Base-by-base conservation (phyloP, 2,797 vertebrate genomes). In the Pogonophryne albipinna region DNA sequence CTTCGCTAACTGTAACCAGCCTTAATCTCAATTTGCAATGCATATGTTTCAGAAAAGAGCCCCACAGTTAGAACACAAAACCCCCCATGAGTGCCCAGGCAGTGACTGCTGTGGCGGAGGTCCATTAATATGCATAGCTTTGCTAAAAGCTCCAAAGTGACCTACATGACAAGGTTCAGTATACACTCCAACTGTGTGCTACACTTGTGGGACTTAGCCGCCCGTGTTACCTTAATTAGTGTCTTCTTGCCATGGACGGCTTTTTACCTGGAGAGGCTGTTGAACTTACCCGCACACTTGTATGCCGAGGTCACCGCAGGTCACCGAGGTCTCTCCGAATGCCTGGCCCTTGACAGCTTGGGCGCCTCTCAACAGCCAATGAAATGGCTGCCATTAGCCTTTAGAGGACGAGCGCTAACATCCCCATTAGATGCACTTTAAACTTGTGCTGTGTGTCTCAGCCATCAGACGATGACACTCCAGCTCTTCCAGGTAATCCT, bases 161-260 rank as follows among this genome's bases (percentile, higher is more conserved):
- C 94, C 93, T 94, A 93, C 91, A 94, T 93, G 93, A 93, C 89
- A 89, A 92, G 93, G 93, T 94, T 93, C 91, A 91, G 85, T 89
- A 92, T 91, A 92, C 93, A 90, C 92, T 93, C 90, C 85, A 81
- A 90, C 91, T 85, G 91, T 89, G 90, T 89, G 85, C 86, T 80
- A 78, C 85, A 86, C 91, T 92, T 87, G 88, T 83, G 91, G 89
- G 90, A 93, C 91, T 77, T 53, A 59, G 70, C 74, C 78, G 70
- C 82, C 90, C 42, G 76, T 76, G 88, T 84, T 90, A 83, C 88
- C 86, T 87, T 94, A 92, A 94, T 93, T 93, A 93, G 83, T 77
- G 86, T 80, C 87, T 76, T 89, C 86, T 85, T 89, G 86, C 83
- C 70, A 51, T 64, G 46, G 71, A 78, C 27, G 66, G 79, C 76